Base-by-base conservation (phyloP, 2,797 vertebrate genomes). In the Petrocephalus schoutedeni region DNA sequence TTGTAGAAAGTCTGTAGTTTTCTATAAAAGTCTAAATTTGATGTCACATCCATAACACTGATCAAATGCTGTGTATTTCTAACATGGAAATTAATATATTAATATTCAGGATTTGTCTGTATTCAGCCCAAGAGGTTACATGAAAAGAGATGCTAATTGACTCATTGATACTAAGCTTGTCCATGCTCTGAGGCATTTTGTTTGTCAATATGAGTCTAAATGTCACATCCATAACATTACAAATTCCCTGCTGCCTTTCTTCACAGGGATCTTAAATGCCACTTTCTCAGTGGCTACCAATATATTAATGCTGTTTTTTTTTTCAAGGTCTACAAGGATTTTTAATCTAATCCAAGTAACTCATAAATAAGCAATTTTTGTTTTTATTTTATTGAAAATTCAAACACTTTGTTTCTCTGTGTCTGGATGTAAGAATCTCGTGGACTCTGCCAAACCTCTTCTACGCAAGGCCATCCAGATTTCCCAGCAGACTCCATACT, bases 391-490 rank as follows among this genome's bases (percentile, higher is more conserved):
- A 56, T 32, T 84, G 32, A 80, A 56, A 54, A 85, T 28, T 32
- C 21, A 5, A 32, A 28, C 6, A 8, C 4, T 28, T 57, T 54
- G 74, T 85, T 57, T 86, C 32, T 67, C 8, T 8, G n/a, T 67
- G 19, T 64, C 36, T 67, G 32, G 80, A 90, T 92, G 91, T 67
- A 93, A 99, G 98, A 99, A 99, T 93, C 96, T 98, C 2, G 98
- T 99, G 87, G 98, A 99, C 89, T 98, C 98, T 67, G 98, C 98
- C 23, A 99, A 99, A 87, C 98, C 98, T 0, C 94, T 99, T 59
- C 92, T 99, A 83, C 96, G 98, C 6, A 99, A 99, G 92, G 98
- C 98, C 36, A 99, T 99, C 88, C 98, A 99, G 95, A 99, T 99
- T 87, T 99, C 98, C 0, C 98, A 99, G 92, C 98, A 99, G 88